A percentile compares a stretch with the other conserved stretches of the same genome.
Evolutionary conservation across 2,113 vertebrate species (phyloP).

Genomic region (Alligator sinensis): DNA sequence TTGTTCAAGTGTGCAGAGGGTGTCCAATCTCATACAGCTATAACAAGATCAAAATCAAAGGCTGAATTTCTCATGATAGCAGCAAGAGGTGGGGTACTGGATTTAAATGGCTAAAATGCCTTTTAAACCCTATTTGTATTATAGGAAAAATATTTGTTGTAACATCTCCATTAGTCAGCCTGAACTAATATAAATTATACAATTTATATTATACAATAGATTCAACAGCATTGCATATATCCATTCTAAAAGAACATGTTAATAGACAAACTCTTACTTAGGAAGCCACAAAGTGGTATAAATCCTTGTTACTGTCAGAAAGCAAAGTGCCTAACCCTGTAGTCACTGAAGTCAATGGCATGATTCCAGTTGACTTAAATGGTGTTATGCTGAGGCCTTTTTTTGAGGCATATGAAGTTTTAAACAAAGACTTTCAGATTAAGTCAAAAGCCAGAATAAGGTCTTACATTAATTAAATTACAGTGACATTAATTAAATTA

Average conservation of each 20-base stretch:
- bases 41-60: background rate
- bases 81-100: background rate
- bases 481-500: background rate
- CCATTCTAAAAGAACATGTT: background rate
- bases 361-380: background rate
- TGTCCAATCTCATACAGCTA: accelerated
- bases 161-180: background rate
- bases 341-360: background rate
- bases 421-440: background rate
- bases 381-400: background rate
- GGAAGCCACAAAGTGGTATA: background rate
- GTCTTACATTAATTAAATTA: background rate
- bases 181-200: background rate
- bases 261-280: background rate
- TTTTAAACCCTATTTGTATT: background rate
- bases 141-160: background rate
- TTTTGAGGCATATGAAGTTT: background rate
- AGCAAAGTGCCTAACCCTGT: background rate
- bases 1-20: accelerated
- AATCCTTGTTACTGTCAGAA: background rate
- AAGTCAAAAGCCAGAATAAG: slow-evolving; percentile 13
- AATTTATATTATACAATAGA: background rate
- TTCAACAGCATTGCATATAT: background rate
- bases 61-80: background rate
- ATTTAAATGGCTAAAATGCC: background rate